Evolutionary conservation across 2,113 vertebrate species (phyloP).

Genomic region (Oreotrochilus melanogaster): DNA sequence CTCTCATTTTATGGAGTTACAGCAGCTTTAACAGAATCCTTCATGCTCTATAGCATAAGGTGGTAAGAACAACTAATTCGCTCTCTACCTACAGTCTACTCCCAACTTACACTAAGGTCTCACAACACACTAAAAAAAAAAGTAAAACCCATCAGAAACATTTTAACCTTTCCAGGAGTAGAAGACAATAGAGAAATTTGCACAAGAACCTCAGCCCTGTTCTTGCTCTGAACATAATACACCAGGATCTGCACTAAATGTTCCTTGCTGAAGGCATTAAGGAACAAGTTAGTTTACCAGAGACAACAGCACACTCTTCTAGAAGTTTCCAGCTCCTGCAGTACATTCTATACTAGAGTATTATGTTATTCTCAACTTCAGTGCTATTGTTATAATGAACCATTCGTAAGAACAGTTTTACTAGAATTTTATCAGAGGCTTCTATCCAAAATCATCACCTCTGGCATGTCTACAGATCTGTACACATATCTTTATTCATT

Average conservation of each 20-base stretch:
- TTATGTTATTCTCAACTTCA: neutral
- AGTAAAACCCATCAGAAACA: neutral
- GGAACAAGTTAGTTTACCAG: neutral
- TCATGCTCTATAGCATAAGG: fast-evolving
- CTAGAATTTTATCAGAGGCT: neutral
- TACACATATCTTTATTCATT: neutral
- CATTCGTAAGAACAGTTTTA: neutral
- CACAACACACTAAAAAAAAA: neutral
- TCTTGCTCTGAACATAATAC: neutral
- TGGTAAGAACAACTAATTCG: neutral
- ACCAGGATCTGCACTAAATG: fast-evolving
- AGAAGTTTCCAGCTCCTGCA: neutral
- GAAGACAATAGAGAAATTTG: neutral
- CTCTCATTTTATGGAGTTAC: neutral
- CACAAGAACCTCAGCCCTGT: neutral
- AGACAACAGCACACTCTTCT: neutral
- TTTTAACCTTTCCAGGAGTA: neutral
- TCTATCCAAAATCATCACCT: neutral
- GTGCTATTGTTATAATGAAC: neutral
- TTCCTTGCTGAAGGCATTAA: neutral
- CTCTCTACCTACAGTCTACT: neutral
- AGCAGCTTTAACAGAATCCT: neutral
- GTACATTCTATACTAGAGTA: neutral
- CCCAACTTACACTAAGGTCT: neutral
- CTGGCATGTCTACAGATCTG: neutral